Evolutionary conservation across 2,797 vertebrate species (phyloP), one percentile per base, ranked within the genome.

Genomic region (Octomys mimax): DNA sequence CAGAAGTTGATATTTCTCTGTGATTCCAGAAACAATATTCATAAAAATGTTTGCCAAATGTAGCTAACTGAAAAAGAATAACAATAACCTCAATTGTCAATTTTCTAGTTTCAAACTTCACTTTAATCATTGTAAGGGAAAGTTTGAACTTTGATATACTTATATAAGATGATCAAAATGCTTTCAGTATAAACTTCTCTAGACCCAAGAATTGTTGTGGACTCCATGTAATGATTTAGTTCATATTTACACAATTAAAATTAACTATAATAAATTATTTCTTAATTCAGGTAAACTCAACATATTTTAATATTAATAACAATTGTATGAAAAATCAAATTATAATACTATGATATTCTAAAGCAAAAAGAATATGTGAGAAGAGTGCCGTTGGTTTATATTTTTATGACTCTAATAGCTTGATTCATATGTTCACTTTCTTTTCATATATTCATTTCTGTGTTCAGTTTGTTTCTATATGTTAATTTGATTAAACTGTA

Each of bases 1-100:
- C 57, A n/a, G 26, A 95, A 14, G 24, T 71, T 86, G 26, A 77
- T 75, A 83, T 49, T 93, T 80, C 73, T 81, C n/a, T 91, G 71
- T 84, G 19, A 49, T 88, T 75, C 64, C 14, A 79, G 31, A n/a
- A 77, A 62, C 36, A 39, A 81, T 28, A 75, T 10, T 2, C 19
- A 26, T 57, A 42, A 62, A 28, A 28, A 49, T 87, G 21, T 64
- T 87, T 92, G 9, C 78, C 59, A 73, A 64, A 26, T 68, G 2
- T 79, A 68, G 59, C 28, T 59, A 95, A 61, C n/a, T 31, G 85
- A 19, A 78, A 2, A 42, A 77, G 14, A 62, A 46, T 49, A 52
- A 49, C 9, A 52, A 2, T 59, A 68, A 88, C 28, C 13, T 80
- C 7, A 82, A 68, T 31, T 87, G 13, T 92, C 9, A 42, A 1